Evolutionary conservation across 2,113 vertebrate genomes (phyloP).

Genomic region (Oncorhynchus kisutch): DNA sequence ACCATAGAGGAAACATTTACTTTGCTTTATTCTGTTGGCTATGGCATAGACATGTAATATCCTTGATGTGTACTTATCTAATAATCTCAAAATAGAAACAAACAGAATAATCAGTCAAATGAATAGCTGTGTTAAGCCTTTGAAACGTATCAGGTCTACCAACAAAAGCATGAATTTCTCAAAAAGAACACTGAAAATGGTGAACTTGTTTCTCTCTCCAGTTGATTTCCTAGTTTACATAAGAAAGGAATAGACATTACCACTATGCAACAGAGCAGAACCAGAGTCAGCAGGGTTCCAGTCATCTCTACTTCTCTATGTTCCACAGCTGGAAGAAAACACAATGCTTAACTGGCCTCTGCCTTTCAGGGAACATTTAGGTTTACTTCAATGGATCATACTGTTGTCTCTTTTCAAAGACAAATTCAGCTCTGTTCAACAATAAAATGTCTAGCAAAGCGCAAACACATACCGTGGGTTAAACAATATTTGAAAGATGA

Average conservation of each 20-base stretch:
- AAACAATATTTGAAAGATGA: too few species aligned
- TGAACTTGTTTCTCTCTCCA: too few species aligned
- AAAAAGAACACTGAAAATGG: too few species aligned
- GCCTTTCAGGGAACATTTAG: neutral
- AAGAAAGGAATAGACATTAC: slow-evolving; percentile 43
- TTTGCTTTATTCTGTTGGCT: neutral
- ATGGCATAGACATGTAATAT: neutral
- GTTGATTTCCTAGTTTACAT: too few species aligned
- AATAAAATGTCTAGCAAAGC: too few species aligned
- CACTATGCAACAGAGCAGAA: slow-evolving; percentile 49
- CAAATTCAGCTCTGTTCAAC: too few species aligned
- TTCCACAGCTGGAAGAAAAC: slow-evolving; percentile 28
- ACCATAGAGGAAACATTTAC: slow-evolving; percentile 15
- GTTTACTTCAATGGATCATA: too few species aligned
- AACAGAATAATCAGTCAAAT: neutral
- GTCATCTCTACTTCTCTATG: slow-evolving; percentile 49
- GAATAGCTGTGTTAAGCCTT: neutral
- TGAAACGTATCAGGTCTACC: neutral
- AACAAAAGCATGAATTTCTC: too few species aligned
- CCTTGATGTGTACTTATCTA: neutral
- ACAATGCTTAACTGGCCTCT: neutral
- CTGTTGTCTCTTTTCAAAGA: too few species aligned
- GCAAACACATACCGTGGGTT: too few species aligned
- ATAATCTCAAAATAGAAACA: neutral
- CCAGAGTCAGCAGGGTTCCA: slow-evolving; percentile 41